Percentiles rank a stretch among this genome's conserved stretches.
phyloP scores from a whole-genome alignment of 2,888 invertebrate genomes.

The Hoplodrina ambigua region DNA sequence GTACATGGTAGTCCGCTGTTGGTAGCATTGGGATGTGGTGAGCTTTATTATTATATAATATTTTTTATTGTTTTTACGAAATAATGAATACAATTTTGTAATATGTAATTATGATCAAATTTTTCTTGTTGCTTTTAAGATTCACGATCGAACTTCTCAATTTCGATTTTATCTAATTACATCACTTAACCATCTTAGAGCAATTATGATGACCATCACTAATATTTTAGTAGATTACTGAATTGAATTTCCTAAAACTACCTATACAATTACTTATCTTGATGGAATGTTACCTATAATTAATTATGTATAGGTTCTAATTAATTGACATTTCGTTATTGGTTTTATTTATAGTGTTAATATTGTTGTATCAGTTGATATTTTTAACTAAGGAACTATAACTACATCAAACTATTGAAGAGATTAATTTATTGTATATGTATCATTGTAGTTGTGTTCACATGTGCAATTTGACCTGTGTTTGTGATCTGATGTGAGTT shows the following conservation, averaged over 20 bases:
- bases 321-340: conserved; percentile 85
- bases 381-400: conserved; percentile 82
- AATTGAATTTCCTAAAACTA: conserved; percentile 72
- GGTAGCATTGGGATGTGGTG: conserved; percentile 77
- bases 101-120: conserved; percentile 69
- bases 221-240: conserved; percentile 73
- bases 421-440: conserved; percentile 89
- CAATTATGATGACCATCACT: conserved; percentile 64
- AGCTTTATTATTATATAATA: conserved; percentile 75
- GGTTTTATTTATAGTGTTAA: conserved; percentile 80
- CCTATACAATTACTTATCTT: conserved; percentile 67
- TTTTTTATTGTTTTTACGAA: conserved; percentile 80
- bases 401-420: conserved; percentile 80
- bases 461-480: conserved; percentile 87
- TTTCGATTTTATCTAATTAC: conserved; percentile 73
- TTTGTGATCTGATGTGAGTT: conserved; percentile 89
- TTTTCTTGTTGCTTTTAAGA: conserved; percentile 77
- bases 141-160: conserved; percentile 75
- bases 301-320: conserved; percentile 78
- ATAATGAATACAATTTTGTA: conserved; percentile 72
- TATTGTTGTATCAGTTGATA: conserved; percentile 88
- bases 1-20: conserved; percentile 76
- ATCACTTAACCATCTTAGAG: conserved; percentile 76
- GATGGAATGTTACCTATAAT: conserved; percentile 78
- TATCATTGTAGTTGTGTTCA: conserved; percentile 84